phyloP scores from a whole-genome alignment of 1,140 invertebrate genomes.

The Pachypeltis micranthus region DNA sequence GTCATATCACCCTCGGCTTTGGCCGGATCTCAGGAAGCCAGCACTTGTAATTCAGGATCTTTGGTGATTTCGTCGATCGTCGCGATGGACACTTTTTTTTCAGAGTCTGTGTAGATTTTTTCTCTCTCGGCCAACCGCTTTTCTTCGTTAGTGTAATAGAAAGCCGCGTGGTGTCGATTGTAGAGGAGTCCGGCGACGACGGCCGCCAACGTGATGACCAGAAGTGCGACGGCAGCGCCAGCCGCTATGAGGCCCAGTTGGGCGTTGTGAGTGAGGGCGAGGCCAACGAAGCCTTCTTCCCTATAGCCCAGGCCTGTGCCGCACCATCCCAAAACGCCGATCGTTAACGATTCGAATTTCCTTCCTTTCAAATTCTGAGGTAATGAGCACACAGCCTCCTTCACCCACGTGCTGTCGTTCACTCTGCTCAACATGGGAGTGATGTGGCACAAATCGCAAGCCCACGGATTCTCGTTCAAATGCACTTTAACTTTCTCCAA shows the following conservation, averaged over 20 bases:
- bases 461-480: constrained; percentile 51
- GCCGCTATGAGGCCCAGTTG: constrained; percentile 46
- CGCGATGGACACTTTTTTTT: constrained; percentile 33
- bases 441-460: constrained; percentile 51
- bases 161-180: constrained; percentile 49
- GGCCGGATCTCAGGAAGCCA: constrained; percentile 24
- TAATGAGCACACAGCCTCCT: constrained; percentile 35
- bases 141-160: constrained; percentile 54
- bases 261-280: constrained; percentile 37
- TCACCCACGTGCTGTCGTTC: constrained; percentile 39
- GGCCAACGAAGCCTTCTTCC: constrained; percentile 26
- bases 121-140: constrained; percentile 18
- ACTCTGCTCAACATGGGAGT: constrained; percentile 40
- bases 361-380: constrained; percentile 40
- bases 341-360: constrained; percentile 37
- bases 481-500: constrained; percentile 40
- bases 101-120: constrained; percentile 27
- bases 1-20: constrained; percentile 3
- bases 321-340: constrained; percentile 41
- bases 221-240: constrained; percentile 36
- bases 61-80: constrained; percentile 36
- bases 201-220: constrained; percentile 39
- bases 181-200: constrained; percentile 42
- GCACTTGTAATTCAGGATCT: constrained; percentile 31
- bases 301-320: constrained; percentile 29